phyloP scores from a whole-genome alignment of 2,113 vertebrate species.

The Apodemus speciosus region DNA sequence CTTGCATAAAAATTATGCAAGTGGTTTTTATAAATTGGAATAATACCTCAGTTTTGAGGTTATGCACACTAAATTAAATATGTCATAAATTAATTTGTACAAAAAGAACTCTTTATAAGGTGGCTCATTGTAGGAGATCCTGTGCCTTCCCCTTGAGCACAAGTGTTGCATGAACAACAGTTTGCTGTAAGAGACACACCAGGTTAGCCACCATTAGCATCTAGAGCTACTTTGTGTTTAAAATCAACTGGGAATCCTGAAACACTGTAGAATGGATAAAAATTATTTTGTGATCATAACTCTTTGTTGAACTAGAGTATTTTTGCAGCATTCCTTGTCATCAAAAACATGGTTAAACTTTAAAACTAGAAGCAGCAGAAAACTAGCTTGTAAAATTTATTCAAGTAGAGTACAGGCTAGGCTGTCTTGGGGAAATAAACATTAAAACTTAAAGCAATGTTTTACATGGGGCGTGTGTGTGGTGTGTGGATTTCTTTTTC shows the following conservation, averaged over 20 bases:
- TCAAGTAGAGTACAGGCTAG: constrained; percentile 94
- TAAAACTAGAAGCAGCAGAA: constrained; percentile 92
- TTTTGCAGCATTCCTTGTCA: constrained; percentile 99
- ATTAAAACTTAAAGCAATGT: constrained; percentile 91
- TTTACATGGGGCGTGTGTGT: constrained; percentile 76
- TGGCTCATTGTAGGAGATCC: constrained; percentile 92
- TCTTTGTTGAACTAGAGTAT: constrained; percentile 98
- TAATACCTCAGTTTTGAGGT: constrained; percentile 91
- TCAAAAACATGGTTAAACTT: constrained; percentile 96
- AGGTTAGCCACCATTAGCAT: constrained; percentile 91
- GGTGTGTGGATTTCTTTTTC: constrained; percentile 70
- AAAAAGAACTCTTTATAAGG: constrained; percentile 91
- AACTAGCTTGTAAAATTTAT: constrained; percentile 95
- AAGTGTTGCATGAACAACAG: constrained; percentile 94
- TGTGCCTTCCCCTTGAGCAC: constrained; percentile 93
- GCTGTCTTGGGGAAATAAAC: constrained; percentile 99
- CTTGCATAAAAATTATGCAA: constrained; percentile 89
- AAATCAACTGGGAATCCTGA: constrained; percentile 92
- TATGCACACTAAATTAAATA: constrained; percentile 87
- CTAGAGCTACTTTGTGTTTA: constrained; percentile 93
- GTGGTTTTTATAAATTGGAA: constrained; percentile 92
- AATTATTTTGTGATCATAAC: constrained; percentile 97
- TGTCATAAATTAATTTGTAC: constrained; percentile 87
- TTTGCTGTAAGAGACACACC: constrained; percentile 93
- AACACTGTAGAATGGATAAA: constrained; percentile 98